These are phyloP conservation scores for Tetramorium simillimum DNA, from an alignment of 1,140 invertebrate genomes.

Conservation along the genomic window DNA sequence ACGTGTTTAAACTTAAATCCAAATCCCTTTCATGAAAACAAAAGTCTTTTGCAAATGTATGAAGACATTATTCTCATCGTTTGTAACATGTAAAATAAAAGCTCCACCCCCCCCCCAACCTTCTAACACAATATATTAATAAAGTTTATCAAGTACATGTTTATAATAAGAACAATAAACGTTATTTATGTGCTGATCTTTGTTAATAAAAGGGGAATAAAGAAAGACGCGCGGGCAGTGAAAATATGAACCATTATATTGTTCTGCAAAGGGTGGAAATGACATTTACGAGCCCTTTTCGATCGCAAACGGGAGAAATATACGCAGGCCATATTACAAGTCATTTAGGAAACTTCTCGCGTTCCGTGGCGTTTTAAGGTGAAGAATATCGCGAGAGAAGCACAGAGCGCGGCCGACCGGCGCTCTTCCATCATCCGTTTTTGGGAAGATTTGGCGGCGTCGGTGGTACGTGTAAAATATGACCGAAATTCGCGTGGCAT, in stretches of 20 bases:
- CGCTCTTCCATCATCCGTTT: neutral
- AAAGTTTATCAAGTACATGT: neutral
- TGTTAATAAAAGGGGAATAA: neutral
- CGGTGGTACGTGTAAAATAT: conserved; percentile 21
- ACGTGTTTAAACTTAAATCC: neutral
- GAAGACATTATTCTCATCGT: neutral
- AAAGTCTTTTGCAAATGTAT: neutral
- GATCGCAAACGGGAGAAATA: neutral
- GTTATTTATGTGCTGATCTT: neutral
- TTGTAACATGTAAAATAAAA: neutral
- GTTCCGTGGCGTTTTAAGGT: neutral
- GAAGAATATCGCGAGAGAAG: neutral
- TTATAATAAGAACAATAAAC: neutral
- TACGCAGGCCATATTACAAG: neutral
- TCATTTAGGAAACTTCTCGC: neutral
- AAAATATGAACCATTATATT: conserved; percentile 1
- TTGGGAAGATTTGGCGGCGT: neutral
- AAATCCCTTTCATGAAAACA: neutral
- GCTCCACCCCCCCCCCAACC: neutral
- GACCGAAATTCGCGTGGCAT: conserved; percentile 20
- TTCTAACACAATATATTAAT: neutral
- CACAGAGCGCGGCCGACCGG: neutral
- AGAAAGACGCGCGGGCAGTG: neutral
- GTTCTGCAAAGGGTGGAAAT: neutral
- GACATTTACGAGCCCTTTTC: neutral